A percentile compares a stretch with the other conserved stretches of the same genome.
Conservation (phyloP, 1,140 invertebrate species). For the Holotrichia oblita region DNA sequence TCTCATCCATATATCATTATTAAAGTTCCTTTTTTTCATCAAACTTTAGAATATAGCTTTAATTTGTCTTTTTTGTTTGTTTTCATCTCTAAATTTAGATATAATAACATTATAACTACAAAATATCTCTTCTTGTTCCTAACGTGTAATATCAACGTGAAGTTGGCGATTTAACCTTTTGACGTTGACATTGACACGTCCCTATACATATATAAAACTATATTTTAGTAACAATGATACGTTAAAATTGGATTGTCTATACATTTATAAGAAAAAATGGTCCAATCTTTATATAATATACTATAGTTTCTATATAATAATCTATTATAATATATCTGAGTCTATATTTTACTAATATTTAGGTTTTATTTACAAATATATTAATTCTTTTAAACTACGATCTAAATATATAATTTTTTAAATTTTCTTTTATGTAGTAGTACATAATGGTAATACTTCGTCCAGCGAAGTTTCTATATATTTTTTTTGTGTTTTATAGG, state of each 20-base stretch:
- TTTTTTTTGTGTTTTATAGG: background rate
- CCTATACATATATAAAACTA: constrained; percentile 4
- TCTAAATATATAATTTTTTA: constrained; percentile 24
- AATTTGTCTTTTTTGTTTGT: background rate
- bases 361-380: constrained; percentile 26
- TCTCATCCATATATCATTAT: background rate
- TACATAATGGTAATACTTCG: constrained; percentile 22
- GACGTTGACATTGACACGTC: no score
- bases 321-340: background rate
- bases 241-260: constrained; percentile 20
- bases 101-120: background rate
- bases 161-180: no score
- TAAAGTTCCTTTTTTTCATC: constrained; percentile 1
- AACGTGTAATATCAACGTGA: no score
- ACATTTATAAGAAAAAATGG: constrained; percentile 30
- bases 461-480: constrained; percentile 13
- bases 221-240: constrained; percentile 22
- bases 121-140: background rate
- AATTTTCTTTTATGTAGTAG: background rate
- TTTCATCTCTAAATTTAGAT: constrained; percentile 1
- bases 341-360: background rate
- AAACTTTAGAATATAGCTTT: constrained; percentile 8
- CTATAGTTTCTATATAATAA: background rate
- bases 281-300: constrained; percentile 23
- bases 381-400: constrained; percentile 6